These are phyloP conservation scores for Ardeotis arabs DNA, from an alignment of 2,113 vertebrate genomes.

Conservation along the genomic window DNA sequence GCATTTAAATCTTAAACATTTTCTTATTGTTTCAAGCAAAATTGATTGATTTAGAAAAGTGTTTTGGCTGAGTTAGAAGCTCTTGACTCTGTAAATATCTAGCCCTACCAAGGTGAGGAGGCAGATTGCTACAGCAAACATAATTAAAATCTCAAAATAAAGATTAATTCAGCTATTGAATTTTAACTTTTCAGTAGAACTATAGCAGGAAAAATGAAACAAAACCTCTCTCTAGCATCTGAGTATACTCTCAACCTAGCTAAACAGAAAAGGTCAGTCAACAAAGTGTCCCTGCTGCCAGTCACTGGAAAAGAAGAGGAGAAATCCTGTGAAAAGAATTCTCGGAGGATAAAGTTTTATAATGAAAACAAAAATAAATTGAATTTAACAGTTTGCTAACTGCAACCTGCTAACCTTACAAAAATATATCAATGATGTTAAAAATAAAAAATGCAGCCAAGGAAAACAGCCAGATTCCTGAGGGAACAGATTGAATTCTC, in stretches of 20 bases:
- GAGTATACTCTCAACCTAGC: not conserved
- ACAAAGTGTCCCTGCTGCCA: constrained; percentile 15
- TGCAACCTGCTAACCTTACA: constrained; percentile 30
- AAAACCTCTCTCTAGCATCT: not conserved
- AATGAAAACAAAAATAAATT: constrained; percentile 53
- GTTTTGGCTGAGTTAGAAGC: not conserved
- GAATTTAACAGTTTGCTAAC: constrained; percentile 43
- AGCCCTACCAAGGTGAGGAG: not conserved
- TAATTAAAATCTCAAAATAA: constrained; percentile 18
- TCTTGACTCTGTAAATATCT: not conserved
- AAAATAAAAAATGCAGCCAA: constrained; percentile 5
- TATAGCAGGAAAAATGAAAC: not conserved
- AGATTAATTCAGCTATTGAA: not conserved
- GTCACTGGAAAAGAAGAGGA: constrained; percentile 4
- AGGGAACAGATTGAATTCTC: constrained; percentile 25
- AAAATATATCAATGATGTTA: constrained; percentile 29
- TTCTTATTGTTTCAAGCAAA: constrained; percentile 3
- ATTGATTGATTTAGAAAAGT: not conserved
- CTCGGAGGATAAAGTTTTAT: constrained; percentile 26
- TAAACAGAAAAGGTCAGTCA: constrained; percentile 34
- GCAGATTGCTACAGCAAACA: not conserved
- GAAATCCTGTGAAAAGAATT: constrained; percentile 27
- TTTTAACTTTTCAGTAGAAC: not conserved
- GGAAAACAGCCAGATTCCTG: constrained; percentile 13
- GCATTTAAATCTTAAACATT: not conserved